Conservation (phyloP, 2,888 invertebrate genomes). For the Pedicia rivosa region DNA sequence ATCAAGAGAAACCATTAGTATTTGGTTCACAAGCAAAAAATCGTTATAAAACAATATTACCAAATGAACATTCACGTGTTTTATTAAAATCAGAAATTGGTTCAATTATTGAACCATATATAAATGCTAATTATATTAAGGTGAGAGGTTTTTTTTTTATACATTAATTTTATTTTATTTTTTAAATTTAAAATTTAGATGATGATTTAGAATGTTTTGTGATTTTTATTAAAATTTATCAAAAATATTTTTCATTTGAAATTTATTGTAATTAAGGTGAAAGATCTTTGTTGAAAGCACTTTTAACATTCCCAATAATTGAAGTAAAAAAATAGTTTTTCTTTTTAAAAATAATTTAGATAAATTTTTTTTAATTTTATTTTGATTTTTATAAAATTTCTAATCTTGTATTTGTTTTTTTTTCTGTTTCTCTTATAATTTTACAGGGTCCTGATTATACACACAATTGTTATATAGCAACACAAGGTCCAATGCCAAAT, state of each 20-base stretch:
- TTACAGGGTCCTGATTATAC: conserved; percentile 77
- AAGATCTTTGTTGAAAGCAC: too few relatives aligned
- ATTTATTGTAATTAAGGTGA: too few relatives aligned
- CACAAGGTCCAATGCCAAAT: conserved; percentile 81
- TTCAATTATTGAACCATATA: conserved; percentile 52
- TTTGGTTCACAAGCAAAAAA: conserved; percentile 82
- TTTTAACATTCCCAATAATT: too few relatives aligned
- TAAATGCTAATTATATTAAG: conserved; percentile 89
- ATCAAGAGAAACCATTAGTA: conserved; percentile 78
- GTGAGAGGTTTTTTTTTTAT: conserved; percentile 31
- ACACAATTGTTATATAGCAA: conserved; percentile 74
- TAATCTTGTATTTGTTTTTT: conserved; percentile 4
- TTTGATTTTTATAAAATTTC: too few relatives aligned
- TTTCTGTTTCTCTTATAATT: conserved; percentile 11
- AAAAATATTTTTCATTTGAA: too few relatives aligned
- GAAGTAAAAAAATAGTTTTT: too few relatives aligned
- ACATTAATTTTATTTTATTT: neutral
- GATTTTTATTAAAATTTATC: too few relatives aligned
- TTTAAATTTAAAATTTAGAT: neutral
- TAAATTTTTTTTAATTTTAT: neutral
- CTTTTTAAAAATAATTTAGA: neutral
- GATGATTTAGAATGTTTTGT: too few relatives aligned
- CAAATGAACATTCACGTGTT: conserved; percentile 77
- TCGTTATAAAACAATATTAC: conserved; percentile 76
- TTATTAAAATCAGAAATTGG: conserved; percentile 40